Evolutionary conservation across 1,140 invertebrate species (phyloP), one percentile per base, ranked within the genome.

Genomic region (Lordiphosa clarofinis): DNA sequence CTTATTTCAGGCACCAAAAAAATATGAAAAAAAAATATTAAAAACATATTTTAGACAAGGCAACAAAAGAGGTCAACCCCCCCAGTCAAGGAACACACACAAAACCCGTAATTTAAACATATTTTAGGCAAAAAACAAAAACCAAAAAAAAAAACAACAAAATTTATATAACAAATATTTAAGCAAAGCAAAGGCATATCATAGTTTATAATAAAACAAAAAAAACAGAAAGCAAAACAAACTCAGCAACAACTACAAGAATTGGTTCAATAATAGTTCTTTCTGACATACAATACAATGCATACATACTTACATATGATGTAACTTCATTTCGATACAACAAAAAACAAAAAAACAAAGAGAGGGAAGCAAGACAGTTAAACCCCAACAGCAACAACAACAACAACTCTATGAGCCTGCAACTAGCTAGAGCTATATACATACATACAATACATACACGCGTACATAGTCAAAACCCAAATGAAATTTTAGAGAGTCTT

Each of bases 1-100:
- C 79, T 86, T 75, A 70, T 66, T 60, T 7, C 28, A 74, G 74
- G 74, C 81, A 86, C 79, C 69, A 74, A 64, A 48, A 37, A 66
- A 53, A 61, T 33, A 48, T 93, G 92, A 90, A 89, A 33, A 28
- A 64, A 46, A 57, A 35, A 52, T 68, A 55, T 53, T n/a, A n/a
- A 65, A 37, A 40, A 42, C 28, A 55, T 15, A 54, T 31, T 49
- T 44, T 52, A 56, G 61, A 58, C 64, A 47, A 58, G 65, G 56
- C 60, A 74, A 74, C 47, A 56, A 56, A 75, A 36, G 55, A 46
- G 50, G 24, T 19, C 11, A 44, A 62, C 61, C 13, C 56, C 56
- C 57, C 50, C 13, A 49, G 36, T 15, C 43, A 44, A 28, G 3
- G 12, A 53, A 13, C 7, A 50, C 11, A 39, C n/a, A 35, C 37